phyloP scores from a whole-genome alignment of 2,797 vertebrate species.

The Cryptoprocta ferox region DNA sequence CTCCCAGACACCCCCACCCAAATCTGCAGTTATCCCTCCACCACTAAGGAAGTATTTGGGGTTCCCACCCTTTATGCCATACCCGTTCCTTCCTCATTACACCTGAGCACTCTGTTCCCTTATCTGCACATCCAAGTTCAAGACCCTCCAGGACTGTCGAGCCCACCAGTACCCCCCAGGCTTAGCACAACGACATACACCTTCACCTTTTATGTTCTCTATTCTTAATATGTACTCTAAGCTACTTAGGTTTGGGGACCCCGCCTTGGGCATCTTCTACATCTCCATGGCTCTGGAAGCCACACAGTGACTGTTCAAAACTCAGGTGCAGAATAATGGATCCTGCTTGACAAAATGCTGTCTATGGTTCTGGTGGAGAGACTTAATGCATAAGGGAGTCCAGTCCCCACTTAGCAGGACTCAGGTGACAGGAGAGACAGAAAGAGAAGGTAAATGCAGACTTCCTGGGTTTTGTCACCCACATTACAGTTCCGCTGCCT shows the following conservation, averaged over 20 bases:
- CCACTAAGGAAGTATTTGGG: background rate
- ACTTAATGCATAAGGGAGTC: background rate
- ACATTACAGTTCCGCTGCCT: background rate
- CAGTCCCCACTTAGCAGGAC: accelerated
- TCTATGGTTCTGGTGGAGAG: background rate
- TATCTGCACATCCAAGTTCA: background rate
- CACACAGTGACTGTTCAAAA: background rate
- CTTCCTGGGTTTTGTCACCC: background rate
- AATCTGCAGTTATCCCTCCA: background rate
- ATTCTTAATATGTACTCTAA: background rate
- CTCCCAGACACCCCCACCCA: no score
- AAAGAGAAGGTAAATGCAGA: background rate
- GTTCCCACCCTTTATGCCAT: background rate
- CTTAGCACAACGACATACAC: accelerated
- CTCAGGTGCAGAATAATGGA: accelerated
- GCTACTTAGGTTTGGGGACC: background rate
- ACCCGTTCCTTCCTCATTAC: background rate
- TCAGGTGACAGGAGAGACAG: background rate
- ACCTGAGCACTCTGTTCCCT: background rate
- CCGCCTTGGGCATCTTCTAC: background rate
- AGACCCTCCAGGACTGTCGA: background rate
- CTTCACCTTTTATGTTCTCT: no score
- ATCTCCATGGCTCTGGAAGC: background rate
- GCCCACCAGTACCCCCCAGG: no score
- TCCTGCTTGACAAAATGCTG: background rate